Evolutionary conservation across 1,140 invertebrate species (phyloP).

Genomic region (Cydia splendana): DNA sequence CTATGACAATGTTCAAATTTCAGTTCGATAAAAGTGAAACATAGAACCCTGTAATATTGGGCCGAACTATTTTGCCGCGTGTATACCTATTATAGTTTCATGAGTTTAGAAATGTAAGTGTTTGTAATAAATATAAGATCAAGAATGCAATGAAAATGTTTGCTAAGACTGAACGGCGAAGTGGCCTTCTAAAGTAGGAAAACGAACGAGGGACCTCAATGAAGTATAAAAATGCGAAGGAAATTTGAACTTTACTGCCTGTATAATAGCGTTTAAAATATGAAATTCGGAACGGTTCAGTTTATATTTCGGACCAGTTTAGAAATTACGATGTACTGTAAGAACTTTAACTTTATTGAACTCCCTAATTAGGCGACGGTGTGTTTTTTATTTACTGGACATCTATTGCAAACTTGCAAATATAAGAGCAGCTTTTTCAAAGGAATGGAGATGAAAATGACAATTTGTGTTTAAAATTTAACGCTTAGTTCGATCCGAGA

Average conservation of each 20-base stretch:
- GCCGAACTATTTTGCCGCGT: background rate
- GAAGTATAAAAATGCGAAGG: background rate
- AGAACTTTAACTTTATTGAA: background rate
- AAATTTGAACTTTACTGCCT: conserved; percentile 9
- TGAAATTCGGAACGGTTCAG: background rate
- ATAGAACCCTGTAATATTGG: too few relatives aligned
- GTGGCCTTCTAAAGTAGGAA: conserved; percentile 11
- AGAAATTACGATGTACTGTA: background rate
- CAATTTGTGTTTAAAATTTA: too few relatives aligned
- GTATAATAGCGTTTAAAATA: background rate
- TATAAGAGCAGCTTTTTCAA: background rate
- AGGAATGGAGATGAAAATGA: background rate
- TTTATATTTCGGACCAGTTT: background rate
- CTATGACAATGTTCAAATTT: too few relatives aligned
- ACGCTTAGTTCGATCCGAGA: too few relatives aligned
- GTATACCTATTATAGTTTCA: background rate
- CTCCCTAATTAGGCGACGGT: background rate
- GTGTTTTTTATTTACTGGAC: background rate
- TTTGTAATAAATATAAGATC: background rate
- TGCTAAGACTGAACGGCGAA: conserved; percentile 14
- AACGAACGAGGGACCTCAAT: background rate
- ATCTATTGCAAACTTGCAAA: background rate
- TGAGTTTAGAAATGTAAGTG: background rate
- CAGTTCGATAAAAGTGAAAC: too few relatives aligned
- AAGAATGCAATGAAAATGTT: conserved; percentile 16